Evolutionary conservation across 2,888 invertebrate genomes (phyloP).

Genomic region (Syritta pipiens): DNA sequence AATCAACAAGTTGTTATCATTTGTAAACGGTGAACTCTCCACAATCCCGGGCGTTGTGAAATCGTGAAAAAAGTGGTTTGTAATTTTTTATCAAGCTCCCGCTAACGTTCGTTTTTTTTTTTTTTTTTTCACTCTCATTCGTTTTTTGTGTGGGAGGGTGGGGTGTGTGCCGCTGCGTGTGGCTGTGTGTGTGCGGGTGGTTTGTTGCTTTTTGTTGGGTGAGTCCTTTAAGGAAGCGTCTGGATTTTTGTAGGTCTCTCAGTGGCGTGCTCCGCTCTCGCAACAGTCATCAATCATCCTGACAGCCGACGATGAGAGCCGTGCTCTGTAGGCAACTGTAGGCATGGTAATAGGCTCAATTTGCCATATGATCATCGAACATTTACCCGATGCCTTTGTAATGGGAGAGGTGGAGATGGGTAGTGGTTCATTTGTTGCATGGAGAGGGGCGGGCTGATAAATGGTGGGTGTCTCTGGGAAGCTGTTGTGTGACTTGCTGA

Average conservation of each 20-base stretch:
- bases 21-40: slow-evolving; percentile 72
- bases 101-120: slow-evolving; percentile 30
- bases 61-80: slow-evolving; percentile 72
- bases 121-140: neutral
- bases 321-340: slow-evolving; percentile 2
- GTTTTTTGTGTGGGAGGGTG: too few species aligned
- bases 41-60: slow-evolving; percentile 71
- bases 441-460: too few species aligned
- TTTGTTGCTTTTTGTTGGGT: slow-evolving; percentile 39
- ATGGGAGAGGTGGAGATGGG: neutral
- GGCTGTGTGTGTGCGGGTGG: slow-evolving; percentile 9
- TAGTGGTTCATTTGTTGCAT: too few species aligned
- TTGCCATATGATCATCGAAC: slow-evolving; percentile 36
- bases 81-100: slow-evolving; percentile 70
- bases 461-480: too few species aligned
- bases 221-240: slow-evolving; percentile 32
- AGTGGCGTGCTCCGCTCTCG: slow-evolving; percentile 40
- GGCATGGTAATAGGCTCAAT: slow-evolving; percentile 52
- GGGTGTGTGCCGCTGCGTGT: too few species aligned
- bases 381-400: neutral
- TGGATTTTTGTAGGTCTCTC: slow-evolving; percentile 9
- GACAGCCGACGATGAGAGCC: slow-evolving; percentile 2
- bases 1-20: slow-evolving; percentile 73
- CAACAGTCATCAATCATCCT: slow-evolving; percentile 60
- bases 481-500: too few species aligned